Percentiles rank a stretch among this genome's conserved stretches.
These are phyloP conservation scores for Pheosia tremula DNA, from an alignment of 2,888 invertebrate genomes.

Conservation along the genomic window DNA sequence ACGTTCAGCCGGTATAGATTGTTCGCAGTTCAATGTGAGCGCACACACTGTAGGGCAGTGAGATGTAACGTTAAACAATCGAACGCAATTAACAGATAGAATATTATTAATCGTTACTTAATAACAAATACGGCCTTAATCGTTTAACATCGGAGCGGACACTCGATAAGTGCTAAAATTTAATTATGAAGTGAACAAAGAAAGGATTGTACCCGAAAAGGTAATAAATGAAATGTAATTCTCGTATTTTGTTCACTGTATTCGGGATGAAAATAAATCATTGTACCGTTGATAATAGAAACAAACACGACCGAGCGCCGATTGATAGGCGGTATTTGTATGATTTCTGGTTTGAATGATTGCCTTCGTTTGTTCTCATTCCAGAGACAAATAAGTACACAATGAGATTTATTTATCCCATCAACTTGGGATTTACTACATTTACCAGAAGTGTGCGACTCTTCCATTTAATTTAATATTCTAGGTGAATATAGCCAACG, in stretches of 20 bases:
- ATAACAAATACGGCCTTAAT: slow-evolving; percentile 39
- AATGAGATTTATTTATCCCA: background rate
- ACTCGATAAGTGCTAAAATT: slow-evolving; percentile 65
- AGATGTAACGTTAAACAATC: slow-evolving; percentile 39
- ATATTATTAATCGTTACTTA: slow-evolving; percentile 29
- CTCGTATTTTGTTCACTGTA: slow-evolving; percentile 19
- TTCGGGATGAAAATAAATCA: slow-evolving; percentile 15
- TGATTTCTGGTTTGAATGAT: slow-evolving; percentile 26
- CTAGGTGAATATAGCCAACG: background rate
- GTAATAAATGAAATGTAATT: slow-evolving; percentile 52
- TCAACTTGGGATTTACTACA: background rate
- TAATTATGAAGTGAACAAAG: slow-evolving; percentile 77
- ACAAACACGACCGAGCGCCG: slow-evolving; percentile 27
- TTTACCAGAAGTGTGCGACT: background rate
- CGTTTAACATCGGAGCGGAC: slow-evolving; percentile 42
- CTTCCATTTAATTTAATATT: slow-evolving; percentile 2
- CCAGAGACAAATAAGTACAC: slow-evolving; percentile 15
- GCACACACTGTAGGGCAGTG: slow-evolving; percentile 40
- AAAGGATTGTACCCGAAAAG: slow-evolving; percentile 71
- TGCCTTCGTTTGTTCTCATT: slow-evolving; percentile 25
- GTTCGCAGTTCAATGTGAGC: slow-evolving; percentile 54
- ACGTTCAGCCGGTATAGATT: slow-evolving; percentile 56
- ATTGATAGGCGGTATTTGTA: slow-evolving; percentile 21
- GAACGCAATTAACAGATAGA: slow-evolving; percentile 32
- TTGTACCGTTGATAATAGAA: slow-evolving; percentile 31